A percentile compares a stretch with the other conserved stretches of the same genome.
phyloP scores from a whole-genome alignment of 2,888 invertebrate species.

The Sipha maydis region DNA sequence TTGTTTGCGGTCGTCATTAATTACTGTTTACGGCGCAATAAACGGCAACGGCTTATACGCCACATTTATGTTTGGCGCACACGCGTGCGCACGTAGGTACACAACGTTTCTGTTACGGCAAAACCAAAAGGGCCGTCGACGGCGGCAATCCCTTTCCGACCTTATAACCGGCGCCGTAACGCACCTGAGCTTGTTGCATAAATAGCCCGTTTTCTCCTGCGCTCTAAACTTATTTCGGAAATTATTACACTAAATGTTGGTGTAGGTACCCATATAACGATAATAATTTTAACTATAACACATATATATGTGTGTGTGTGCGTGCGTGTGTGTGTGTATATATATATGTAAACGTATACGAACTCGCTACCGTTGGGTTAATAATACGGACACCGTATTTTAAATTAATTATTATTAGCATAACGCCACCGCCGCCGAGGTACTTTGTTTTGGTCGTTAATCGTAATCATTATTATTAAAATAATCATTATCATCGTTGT shows the following conservation, averaged over 20 bases:
- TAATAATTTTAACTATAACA: background rate
- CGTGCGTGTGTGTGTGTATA: background rate
- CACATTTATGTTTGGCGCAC: background rate
- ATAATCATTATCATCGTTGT: too few relatives aligned
- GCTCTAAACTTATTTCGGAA: background rate
- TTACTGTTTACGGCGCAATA: background rate
- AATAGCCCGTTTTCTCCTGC: background rate
- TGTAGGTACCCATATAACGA: background rate
- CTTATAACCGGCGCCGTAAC: background rate
- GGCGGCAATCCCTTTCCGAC: background rate
- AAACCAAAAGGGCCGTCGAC: background rate
- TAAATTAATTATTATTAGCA: background rate
- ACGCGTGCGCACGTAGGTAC: too few relatives aligned
- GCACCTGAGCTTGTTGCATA: background rate
- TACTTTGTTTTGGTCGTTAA: too few relatives aligned
- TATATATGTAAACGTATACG: background rate
- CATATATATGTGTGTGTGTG: background rate
- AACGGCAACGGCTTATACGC: background rate
- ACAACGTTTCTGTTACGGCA: too few relatives aligned
- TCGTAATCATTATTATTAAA: too few relatives aligned
- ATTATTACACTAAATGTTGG: background rate
- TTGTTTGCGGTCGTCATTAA: background rate
- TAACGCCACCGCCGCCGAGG: too few relatives aligned
- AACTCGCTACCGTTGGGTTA: background rate
- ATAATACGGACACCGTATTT: background rate